Evolutionary conservation across 2,888 invertebrate species (phyloP).

Genomic region (Callinectes sapidus): DNA sequence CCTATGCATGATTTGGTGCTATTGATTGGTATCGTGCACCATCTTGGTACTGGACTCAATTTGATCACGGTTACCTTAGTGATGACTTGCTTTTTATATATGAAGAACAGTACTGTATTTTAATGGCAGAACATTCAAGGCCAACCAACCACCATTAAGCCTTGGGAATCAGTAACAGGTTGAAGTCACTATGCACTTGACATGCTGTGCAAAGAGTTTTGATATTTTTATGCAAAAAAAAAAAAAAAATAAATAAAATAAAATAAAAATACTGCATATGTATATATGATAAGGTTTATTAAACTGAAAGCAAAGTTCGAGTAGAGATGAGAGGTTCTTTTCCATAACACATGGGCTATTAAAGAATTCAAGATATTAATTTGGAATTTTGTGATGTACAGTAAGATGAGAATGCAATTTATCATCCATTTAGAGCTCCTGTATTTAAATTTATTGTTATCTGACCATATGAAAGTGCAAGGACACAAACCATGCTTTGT

Average conservation of each 20-base stretch:
- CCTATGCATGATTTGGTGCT: not conserved
- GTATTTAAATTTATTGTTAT: not conserved
- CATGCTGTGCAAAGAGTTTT: not conserved
- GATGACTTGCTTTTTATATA: not conserved
- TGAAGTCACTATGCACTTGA: not conserved
- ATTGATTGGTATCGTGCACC: not conserved
- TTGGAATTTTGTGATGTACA: not conserved
- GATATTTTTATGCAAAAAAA: too few species aligned
- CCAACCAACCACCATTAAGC: too few species aligned
- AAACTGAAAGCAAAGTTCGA: not conserved
- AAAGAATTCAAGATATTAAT: not conserved
- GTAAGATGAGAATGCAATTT: not conserved
- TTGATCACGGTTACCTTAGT: not conserved
- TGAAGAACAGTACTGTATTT: not conserved
- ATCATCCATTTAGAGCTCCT: not conserved
- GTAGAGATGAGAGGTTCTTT: not conserved
- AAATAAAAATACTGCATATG: not conserved
- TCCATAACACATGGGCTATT: not conserved
- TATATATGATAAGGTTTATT: not conserved
- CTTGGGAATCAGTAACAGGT: too few species aligned
- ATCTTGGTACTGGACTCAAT: not conserved
- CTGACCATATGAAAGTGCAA: not conserved
- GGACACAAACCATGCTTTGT: not conserved
- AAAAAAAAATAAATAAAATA: too few species aligned
- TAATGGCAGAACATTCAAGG: too few species aligned